Percentiles rank a stretch among this genome's conserved stretches.
phyloP scores from a whole-genome alignment of 2,888 invertebrate species.

The Torymus tubicola region DNA sequence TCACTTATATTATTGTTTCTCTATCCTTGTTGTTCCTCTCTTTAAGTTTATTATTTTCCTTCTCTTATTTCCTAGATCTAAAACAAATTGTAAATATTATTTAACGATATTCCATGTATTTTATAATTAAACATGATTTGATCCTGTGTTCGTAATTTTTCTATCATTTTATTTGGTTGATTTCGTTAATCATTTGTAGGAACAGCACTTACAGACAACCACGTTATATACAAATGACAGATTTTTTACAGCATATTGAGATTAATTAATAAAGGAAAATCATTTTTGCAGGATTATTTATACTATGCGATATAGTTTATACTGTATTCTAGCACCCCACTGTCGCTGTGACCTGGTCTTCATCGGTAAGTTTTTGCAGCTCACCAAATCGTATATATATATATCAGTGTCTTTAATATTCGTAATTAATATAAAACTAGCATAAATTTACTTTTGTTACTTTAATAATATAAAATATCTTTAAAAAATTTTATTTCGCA shows the following conservation, averaged over 20 bases:
- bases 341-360: conserved; percentile 27
- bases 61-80: not conserved
- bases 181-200: not conserved
- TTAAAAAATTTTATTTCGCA: too few relatives aligned
- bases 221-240: too few relatives aligned
- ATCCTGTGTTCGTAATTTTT: too few relatives aligned
- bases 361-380: conserved; percentile 49
- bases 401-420: too few relatives aligned
- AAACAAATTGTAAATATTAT: not conserved
- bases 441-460: too few relatives aligned
- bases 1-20: not conserved
- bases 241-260: not conserved
- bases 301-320: conserved; percentile 37
- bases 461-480: too few relatives aligned
- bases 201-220: too few relatives aligned
- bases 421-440: too few relatives aligned
- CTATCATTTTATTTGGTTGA: conserved; percentile 5
- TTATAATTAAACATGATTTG: not conserved
- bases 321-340: not conserved
- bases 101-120: conserved; percentile 10
- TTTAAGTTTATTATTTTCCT: conserved; percentile 13
- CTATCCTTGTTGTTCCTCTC: conserved; percentile 25
- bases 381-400: too few relatives aligned
- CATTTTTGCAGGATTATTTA: conserved; percentile 54
- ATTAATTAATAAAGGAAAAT: conserved; percentile 26